phyloP scores from a whole-genome alignment of 1,140 invertebrate species.

The Caenorhabditis brenneri region DNA sequence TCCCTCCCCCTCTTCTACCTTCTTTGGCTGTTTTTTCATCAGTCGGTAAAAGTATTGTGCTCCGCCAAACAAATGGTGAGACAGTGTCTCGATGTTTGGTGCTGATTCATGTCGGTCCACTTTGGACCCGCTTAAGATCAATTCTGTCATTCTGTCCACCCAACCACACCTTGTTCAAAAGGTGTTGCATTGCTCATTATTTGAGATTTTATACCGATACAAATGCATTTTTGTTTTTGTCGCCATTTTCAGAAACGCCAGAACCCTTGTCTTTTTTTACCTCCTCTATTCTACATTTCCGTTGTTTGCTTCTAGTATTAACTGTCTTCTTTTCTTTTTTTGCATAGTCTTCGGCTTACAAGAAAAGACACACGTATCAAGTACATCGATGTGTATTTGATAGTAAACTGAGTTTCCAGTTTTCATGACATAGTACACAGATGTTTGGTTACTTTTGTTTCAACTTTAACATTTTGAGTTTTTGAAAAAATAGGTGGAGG shows the following conservation, averaged over 20 bases:
- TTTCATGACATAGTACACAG: not conserved
- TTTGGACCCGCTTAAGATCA: not conserved
- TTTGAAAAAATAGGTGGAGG: too few relatives aligned
- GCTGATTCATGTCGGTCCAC: not conserved
- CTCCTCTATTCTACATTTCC: not conserved
- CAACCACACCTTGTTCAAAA: not conserved
- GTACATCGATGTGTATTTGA: not conserved
- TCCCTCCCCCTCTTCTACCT: not conserved
- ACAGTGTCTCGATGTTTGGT: slow-evolving; percentile 11
- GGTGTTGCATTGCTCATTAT: not conserved
- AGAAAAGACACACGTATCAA: slow-evolving; percentile 34
- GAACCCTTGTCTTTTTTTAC: not conserved
- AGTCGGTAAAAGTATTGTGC: not conserved
- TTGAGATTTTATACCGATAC: too few relatives aligned
- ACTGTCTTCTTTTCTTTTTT: slow-evolving; percentile 19
- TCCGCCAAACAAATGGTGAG: slow-evolving; percentile 12
- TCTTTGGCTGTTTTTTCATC: not conserved
- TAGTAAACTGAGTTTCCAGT: slow-evolving; percentile 22
- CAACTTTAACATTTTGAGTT: too few relatives aligned
- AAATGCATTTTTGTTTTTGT: not conserved
- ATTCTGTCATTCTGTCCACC: slow-evolving; percentile 18
- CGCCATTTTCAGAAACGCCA: not conserved
- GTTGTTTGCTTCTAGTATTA: slow-evolving; percentile 31
- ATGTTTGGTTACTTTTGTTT: not conserved
- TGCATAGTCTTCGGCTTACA: slow-evolving; percentile 38